phyloP scores from a whole-genome alignment of 1,140 invertebrate genomes.

The Drosophila azteca region DNA sequence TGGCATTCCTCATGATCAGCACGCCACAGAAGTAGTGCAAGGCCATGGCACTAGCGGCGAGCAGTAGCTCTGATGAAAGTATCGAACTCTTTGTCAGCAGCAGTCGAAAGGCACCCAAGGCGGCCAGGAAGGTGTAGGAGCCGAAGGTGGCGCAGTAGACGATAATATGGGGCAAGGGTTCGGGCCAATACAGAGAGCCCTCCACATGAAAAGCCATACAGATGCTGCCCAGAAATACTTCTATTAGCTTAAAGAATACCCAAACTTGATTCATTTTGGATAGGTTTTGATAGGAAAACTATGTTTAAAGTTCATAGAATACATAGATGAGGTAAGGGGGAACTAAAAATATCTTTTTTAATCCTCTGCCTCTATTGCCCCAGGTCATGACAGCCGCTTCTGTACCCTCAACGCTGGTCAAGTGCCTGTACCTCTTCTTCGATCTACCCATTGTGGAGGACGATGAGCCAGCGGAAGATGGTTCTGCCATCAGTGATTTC shows the following conservation, averaged over 20 bases:
- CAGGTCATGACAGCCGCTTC: conserved; percentile 96
- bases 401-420: conserved; percentile 98
- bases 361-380: no score
- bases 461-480: conserved; percentile 84
- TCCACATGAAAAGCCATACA: conserved; percentile 31
- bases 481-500: conserved; percentile 89
- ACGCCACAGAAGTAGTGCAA: conserved; percentile 29
- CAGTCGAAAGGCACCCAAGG: conserved; percentile 20
- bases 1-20: conserved; percentile 11
- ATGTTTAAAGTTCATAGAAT: no score
- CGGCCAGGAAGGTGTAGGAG: conserved; percentile 16
- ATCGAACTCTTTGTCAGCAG: conserved; percentile 2
- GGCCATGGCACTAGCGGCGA: conserved; percentile 9
- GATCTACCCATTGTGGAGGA: conserved; percentile 96
- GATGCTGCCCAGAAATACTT: conserved; percentile 24
- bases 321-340: no score
- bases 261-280: conserved; percentile 45
- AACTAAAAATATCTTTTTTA: no score
- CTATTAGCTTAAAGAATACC: conserved; percentile 45
- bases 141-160: conserved; percentile 35
- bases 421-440: conserved; percentile 99
- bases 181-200: conserved; percentile 1
- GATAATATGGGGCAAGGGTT: conserved; percentile 20
- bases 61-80: conserved; percentile 22
- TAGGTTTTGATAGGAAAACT: no score